phyloP scores from a whole-genome alignment of 2,888 invertebrate genomes.

The Spodoptera littoralis region DNA sequence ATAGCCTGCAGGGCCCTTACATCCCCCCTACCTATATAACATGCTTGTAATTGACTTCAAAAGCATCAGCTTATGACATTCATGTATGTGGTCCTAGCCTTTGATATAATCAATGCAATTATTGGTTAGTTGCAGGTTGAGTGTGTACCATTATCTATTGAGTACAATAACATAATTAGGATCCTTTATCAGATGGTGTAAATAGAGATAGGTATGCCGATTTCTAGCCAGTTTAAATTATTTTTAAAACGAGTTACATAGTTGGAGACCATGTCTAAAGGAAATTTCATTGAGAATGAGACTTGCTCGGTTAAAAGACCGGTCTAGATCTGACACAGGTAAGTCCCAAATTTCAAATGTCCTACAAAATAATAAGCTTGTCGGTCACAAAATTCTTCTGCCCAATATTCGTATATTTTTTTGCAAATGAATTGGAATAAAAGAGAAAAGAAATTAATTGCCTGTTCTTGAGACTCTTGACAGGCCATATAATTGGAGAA shows the following conservation, averaged over 20 bases:
- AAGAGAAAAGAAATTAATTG: conserved; percentile 47
- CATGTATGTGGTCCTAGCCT: conserved; percentile 3
- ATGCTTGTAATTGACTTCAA: conserved; percentile 37
- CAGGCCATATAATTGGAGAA: conserved; percentile 37
- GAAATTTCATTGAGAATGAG: too few relatives aligned
- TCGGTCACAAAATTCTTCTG: conserved; percentile 1
- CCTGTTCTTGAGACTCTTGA: conserved; percentile 47
- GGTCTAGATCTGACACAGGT: too few relatives aligned
- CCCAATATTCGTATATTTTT: conserved; percentile 14
- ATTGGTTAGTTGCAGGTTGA: background rate
- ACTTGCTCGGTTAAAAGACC: too few relatives aligned
- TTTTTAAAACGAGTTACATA: too few relatives aligned
- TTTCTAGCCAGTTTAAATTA: too few relatives aligned
- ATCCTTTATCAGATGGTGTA: too few relatives aligned
- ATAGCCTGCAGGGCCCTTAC: conserved; percentile 44
- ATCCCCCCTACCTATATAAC: conserved; percentile 19
- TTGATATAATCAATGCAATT: background rate
- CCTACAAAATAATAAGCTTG: conserved; percentile 18
- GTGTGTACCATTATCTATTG: background rate
- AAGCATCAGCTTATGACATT: conserved; percentile 29
- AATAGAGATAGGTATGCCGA: too few relatives aligned
- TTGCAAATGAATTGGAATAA: conserved; percentile 38
- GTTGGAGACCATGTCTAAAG: too few relatives aligned
- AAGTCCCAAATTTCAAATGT: too few relatives aligned
- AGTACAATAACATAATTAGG: too few relatives aligned